Evolutionary conservation across 2,888 invertebrate genomes (phyloP), one percentile per base, ranked within the genome.

Genomic region (Xanthorhoe spadicearia): DNA sequence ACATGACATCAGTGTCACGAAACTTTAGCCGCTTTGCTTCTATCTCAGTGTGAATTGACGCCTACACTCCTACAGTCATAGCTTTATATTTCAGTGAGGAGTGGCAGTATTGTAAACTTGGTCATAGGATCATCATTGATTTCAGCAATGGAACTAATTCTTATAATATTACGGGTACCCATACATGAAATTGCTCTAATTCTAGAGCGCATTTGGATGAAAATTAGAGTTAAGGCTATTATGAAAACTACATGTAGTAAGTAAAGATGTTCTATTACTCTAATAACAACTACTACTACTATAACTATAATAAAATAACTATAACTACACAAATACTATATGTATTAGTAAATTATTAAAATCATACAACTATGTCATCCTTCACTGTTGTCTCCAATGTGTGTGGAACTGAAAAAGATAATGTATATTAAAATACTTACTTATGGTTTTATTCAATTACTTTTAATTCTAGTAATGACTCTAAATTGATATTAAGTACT

Each of bases 81-180:
- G 18, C 32, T 51, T n/a, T 53, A 7, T 6, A 46, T 57, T 88
- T 62, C 86, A 93, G 92, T 93, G 52, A 80, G 84, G 72, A 85
- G 85, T 57, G 92, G 90, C 10, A 90, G 92, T 10, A 86, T 88
- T 0, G 75, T 92, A 17, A 92, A 92, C 72, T 74, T 92, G 48
- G 91, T 90, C 70, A 82, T 90, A 61, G 92, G 92, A 5, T 80
- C 87, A 52, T 93, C 92, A 23, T 76, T 92, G 0, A 88, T 92
- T 68, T 91, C 92, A 13, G 69, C 88, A 57, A 81, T 89, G 80
- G 92, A 92, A 71, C 69, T 91, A 38, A 55, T 87, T 28, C 61
- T 90, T 61, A 77, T 78, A 8, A 63, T 77, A 28, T 53, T 87
- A 17, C 81, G 84, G 67, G 74, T 83, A 19, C 78, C 77, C 19